Evolutionary conservation across 2,888 invertebrate species (phyloP), one percentile per base, ranked within the genome.

Genomic region (Apamea sordens): DNA sequence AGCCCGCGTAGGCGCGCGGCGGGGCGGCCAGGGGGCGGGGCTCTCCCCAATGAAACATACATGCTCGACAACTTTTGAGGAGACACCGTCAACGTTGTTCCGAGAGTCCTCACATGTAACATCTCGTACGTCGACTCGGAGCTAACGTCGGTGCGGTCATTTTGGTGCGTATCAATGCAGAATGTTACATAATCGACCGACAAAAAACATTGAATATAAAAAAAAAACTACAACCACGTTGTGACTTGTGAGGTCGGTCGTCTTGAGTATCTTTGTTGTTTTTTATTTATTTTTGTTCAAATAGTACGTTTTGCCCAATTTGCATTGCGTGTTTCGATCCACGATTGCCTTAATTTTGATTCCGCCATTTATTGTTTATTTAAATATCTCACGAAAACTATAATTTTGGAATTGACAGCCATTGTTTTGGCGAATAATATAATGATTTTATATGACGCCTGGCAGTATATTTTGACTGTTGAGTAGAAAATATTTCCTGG

Each of bases 1-100:
- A 96, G 91, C 32, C 32, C 32, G 2, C 32, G 32, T 32, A 32
- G 32, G 70, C 64, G 11, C 10, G 56, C 0, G 0, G 0, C 24
- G 24, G 56, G 24, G n/a, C 77, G 0, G 13, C 18, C 10, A 11
- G n/a, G 32, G 36, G 28, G 44, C 47, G 24, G 13, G 15, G 36
- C 59, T 67, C 67, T 72, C 41, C 50, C 72, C 32, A 64, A 50
- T 41, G 32, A 69, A 63, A 76, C 44, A 70, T 47, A 41, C 2
- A 36, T 71, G 67, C 70, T 79, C 79, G 75, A 59, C 65, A 53
- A 44, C 24, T 81, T 84, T 82, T 53, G 50, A 67, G 65, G 72
- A 78, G 78, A 73, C 65, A 53, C 44, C 69, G 68, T 28, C 47
- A 28, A 56, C 59, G 69, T 75, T 68, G 56, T 77, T 64, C 59